Evolutionary conservation across 2,888 invertebrate species (phyloP), one percentile per base, ranked within the genome.

Genomic region (Acheta domesticus): DNA sequence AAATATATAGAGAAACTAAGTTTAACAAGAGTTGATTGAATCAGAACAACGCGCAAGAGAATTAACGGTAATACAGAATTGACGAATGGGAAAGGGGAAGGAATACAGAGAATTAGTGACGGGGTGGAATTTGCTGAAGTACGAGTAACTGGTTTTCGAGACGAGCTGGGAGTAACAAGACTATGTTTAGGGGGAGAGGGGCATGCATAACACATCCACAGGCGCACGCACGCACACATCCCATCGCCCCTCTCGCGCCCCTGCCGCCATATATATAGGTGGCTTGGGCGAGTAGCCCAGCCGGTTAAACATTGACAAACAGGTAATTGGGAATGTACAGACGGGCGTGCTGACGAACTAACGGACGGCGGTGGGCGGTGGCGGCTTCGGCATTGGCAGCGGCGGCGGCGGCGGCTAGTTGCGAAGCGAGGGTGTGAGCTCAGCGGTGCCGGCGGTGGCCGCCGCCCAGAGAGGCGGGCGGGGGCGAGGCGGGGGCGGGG

Each of bases 291-390:
- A 20, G 73, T 36, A 62, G 50, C 36, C 81, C 80, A 80, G 81
- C 81, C 83, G 83, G 83, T 84, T 83, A 84, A 83, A 83, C 84
- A 84, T 83, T 84, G 85, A 85, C 84, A 84, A 83, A 84, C 83
- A 83, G 83, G 84, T 84, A 84, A 85, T 84, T 84, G 84, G 84
- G 82, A 80, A 77, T 80, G 77, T 77, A 80, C 79, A 80, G 79
- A 73, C 78, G 50, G 78, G 62, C 77, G n/a, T 62, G 62, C 62
- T 62, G 62, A 62, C 62, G 62, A 62, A 62, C 62, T 62, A 62
- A 62, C 62, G 62, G 62, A 62, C 62, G 36, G 21, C 36, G 19
- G 78, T 36, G 19, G 62, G 16, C 8, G n/a, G 73, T 11, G 23
- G 23, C 23, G 23, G 23, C 23, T 23, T 23, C 23, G 76, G 20